These are phyloP conservation scores for Python bivittatus DNA, from an alignment of 2,113 vertebrate species.

Conservation along the genomic window DNA sequence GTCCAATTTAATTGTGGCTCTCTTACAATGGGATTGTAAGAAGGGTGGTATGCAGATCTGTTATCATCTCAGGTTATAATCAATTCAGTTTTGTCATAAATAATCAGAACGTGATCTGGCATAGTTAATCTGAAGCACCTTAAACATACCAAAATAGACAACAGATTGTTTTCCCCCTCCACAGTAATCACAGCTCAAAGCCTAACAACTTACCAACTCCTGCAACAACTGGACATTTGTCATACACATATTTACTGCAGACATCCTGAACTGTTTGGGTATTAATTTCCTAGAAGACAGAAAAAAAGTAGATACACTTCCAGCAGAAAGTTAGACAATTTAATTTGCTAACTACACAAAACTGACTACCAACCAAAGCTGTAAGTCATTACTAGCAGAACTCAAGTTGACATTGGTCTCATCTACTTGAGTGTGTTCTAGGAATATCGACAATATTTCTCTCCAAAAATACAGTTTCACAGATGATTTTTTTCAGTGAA, in stretches of 20 bases:
- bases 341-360: background rate
- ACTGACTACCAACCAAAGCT: background rate
- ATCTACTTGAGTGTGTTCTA: background rate
- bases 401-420: background rate
- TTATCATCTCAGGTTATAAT: background rate
- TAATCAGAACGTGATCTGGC: background rate
- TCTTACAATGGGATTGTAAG: background rate
- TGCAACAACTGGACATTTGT: slow-evolving; percentile 91
- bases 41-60: slow-evolving; percentile 34
- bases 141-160: background rate
- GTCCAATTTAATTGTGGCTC: slow-evolving; percentile 28
- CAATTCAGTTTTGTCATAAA: background rate
- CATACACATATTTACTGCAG: slow-evolving; percentile 94
- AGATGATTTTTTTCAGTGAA: background rate
- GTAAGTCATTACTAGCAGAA: background rate
- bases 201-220: slow-evolving; percentile 83
- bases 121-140: background rate
- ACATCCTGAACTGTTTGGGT: slow-evolving; percentile 81
- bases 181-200: background rate
- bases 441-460: background rate
- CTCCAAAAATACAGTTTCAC: background rate
- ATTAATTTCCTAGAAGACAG: slow-evolving; percentile 82
- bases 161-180: background rate
- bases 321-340: background rate
- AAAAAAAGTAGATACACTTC: background rate